phyloP scores from a whole-genome alignment of 2,888 invertebrate genomes.

The Agonopterix subpropinquella region DNA sequence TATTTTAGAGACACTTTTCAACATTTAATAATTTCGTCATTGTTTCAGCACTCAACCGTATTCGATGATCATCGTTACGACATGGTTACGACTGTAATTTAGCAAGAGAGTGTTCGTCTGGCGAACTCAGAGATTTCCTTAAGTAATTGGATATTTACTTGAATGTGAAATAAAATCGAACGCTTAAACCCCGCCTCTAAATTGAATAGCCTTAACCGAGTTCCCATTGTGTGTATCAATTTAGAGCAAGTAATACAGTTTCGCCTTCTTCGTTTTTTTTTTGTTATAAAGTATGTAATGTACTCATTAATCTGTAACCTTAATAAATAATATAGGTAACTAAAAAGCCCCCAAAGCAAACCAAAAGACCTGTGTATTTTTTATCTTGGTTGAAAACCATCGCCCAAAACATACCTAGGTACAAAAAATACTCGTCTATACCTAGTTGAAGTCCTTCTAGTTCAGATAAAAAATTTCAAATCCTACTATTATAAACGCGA shows the following conservation, averaged over 20 bases:
- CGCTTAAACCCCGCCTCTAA: constrained; percentile 33
- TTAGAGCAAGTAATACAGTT: constrained; percentile 4
- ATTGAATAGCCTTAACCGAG: constrained; percentile 27
- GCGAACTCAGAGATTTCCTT: constrained; percentile 26
- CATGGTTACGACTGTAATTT: constrained; percentile 28
- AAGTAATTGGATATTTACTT: constrained; percentile 62
- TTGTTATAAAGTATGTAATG: too few species aligned
- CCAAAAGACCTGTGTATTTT: too few species aligned
- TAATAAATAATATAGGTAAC: too few species aligned
- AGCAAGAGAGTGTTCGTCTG: constrained; percentile 25
- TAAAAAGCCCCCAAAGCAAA: too few species aligned
- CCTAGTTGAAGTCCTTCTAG: too few species aligned
- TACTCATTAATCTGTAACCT: too few species aligned
- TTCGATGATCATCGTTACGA: constrained; percentile 34
- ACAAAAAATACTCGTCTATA: too few species aligned
- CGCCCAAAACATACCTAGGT: too few species aligned
- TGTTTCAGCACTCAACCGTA: constrained; percentile 8
- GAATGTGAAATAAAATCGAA: constrained; percentile 48
- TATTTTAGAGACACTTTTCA: not conserved
- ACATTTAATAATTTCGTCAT: too few species aligned
- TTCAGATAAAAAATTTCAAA: too few species aligned
- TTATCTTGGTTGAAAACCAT: too few species aligned
- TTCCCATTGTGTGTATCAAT: constrained; percentile 1
- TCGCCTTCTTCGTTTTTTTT: not conserved
- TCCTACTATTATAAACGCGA: too few species aligned